Evolutionary conservation across 2,797 vertebrate species (phyloP).

Genomic region (Lepus oiostolus): DNA sequence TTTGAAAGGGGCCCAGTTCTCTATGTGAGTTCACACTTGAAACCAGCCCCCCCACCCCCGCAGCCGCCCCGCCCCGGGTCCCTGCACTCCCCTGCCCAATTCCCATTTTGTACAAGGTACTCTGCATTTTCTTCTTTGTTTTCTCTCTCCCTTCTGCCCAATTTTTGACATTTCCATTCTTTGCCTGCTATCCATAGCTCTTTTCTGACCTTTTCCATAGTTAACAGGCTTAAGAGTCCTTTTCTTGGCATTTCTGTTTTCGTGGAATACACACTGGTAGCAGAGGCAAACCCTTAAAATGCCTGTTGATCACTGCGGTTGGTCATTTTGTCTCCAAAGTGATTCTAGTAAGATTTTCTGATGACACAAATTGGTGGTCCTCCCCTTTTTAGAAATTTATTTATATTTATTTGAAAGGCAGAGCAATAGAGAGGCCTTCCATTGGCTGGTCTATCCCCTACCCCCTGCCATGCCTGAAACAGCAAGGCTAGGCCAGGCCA

Average conservation of each 20-base stretch:
- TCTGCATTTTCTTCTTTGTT: neutral
- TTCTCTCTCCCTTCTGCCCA: neutral
- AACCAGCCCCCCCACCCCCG: neutral
- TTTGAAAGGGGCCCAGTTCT: neutral
- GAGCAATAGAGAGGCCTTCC: too few species aligned
- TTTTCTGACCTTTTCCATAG: slow-evolving; percentile 31
- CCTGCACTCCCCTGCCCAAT: neutral
- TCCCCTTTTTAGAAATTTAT: too few species aligned
- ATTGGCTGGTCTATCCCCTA: too few species aligned
- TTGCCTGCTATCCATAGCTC: neutral
- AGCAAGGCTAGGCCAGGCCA: too few species aligned
- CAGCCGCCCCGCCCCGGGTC: neutral
- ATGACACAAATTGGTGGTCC: neutral
- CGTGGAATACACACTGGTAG: neutral
- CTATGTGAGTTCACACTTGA: neutral
- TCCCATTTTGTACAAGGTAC: neutral
- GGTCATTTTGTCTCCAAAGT: slow-evolving; percentile 7
- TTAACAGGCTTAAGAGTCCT: slow-evolving; percentile 1
- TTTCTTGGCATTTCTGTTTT: slow-evolving; percentile 47
- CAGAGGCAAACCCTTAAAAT: slow-evolving; percentile 23
- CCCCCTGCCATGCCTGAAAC: too few species aligned
- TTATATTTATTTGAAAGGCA: too few species aligned
- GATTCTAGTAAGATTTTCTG: neutral
- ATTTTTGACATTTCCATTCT: slow-evolving; percentile 43
- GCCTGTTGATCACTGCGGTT: neutral